Evolutionary conservation across 2,888 invertebrate genomes (phyloP).

Genomic region (Lagria hirta): DNA sequence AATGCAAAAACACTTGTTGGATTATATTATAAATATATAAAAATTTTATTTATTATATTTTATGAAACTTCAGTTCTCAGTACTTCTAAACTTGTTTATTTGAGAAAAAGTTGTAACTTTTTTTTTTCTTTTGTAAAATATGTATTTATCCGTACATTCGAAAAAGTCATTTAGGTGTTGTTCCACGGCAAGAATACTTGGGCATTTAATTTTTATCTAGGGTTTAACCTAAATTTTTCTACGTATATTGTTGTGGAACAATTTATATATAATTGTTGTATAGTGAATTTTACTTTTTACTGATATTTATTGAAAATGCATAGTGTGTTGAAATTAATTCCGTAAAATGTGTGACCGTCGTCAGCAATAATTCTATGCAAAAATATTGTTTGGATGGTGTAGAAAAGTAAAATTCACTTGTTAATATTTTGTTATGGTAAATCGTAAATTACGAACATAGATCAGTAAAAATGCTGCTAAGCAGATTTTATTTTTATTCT

Average conservation of each 20-base stretch:
- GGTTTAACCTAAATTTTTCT: background rate
- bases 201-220: background rate
- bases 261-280: slow-evolving; percentile 10
- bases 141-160: slow-evolving; percentile 13
- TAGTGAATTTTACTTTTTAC: slow-evolving; percentile 30
- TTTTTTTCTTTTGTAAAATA: slow-evolving; percentile 1
- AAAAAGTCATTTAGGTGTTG: slow-evolving; percentile 7
- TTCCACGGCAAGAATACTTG: slow-evolving; percentile 10
- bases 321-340: no score
- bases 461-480: slow-evolving; percentile 47
- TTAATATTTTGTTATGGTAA: slow-evolving; percentile 25
- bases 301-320: slow-evolving; percentile 15
- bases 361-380: no score
- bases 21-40: slow-evolving; percentile 15
- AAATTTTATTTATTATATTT: slow-evolving; percentile 10
- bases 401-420: slow-evolving; percentile 35
- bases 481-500: slow-evolving; percentile 54
- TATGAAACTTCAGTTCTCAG: background rate
- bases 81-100: no score
- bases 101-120: slow-evolving; percentile 1
- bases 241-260: slow-evolving; percentile 11
- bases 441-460: slow-evolving; percentile 21
- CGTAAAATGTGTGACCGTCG: no score
- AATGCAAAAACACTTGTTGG: slow-evolving; percentile 18
- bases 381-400: no score